Conservation (phyloP, 2,113 vertebrate genomes). For the Cochlearius cochlearius region DNA sequence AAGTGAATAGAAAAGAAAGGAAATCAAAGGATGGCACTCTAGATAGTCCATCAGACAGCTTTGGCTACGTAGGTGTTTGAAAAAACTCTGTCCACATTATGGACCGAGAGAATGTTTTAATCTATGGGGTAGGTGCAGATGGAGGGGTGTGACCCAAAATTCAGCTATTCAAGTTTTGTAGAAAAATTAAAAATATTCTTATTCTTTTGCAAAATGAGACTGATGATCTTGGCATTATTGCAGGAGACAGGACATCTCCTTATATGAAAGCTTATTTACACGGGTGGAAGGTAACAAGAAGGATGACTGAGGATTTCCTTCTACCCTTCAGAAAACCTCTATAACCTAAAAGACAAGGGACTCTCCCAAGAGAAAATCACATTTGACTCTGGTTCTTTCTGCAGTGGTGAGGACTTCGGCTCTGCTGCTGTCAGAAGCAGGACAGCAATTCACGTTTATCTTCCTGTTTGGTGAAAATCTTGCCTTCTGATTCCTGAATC, state of each 20-base stretch:
- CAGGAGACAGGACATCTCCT: background rate
- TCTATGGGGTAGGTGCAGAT: background rate
- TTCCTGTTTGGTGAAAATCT: background rate
- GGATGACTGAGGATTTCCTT: background rate
- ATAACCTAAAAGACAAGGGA: background rate
- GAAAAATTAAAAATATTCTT: background rate
- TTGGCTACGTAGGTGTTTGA: background rate
- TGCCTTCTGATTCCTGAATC: background rate
- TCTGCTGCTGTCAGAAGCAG: background rate
- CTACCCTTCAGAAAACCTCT: background rate
- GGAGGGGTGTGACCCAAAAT: background rate
- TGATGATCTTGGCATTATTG: background rate
- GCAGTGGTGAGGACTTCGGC: background rate
- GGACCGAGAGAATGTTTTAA: background rate
- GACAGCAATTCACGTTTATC: background rate
- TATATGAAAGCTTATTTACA: background rate
- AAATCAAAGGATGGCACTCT: background rate
- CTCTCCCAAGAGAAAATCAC: background rate
- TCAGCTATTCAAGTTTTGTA: background rate
- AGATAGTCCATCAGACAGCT: background rate
- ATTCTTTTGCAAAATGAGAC: background rate
- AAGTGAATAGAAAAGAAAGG: background rate
- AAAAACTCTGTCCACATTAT: fast-evolving
- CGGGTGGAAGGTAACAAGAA: fast-evolving
- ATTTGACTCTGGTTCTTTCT: background rate